Conservation (phyloP, 2,797 vertebrate genomes). For the Clarias fuscus region DNA sequence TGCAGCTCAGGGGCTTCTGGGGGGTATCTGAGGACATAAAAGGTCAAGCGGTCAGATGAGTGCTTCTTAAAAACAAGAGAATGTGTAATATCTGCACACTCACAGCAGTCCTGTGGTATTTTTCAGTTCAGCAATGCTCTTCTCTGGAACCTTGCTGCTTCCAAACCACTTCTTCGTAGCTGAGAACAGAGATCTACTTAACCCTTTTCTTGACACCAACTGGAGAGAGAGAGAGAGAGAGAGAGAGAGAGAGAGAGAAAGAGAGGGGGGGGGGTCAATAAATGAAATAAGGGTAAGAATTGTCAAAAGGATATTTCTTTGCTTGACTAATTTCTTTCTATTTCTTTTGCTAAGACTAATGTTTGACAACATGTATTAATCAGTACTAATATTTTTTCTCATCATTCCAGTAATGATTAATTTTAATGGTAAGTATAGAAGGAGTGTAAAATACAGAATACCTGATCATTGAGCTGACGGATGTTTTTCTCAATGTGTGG, state of each 20-base stretch:
- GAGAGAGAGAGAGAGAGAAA: too few species aligned
- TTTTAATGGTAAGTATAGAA: background rate
- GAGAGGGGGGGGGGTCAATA: too few species aligned
- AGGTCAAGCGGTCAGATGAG: constrained; percentile 25
- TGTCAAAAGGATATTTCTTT: background rate
- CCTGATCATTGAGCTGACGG: constrained; percentile 98
- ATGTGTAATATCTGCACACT: constrained; percentile 64
- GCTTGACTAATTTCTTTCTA: background rate
- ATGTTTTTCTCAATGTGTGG: constrained; percentile 98
- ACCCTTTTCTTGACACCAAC: constrained; percentile 94
- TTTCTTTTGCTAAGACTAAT: background rate
- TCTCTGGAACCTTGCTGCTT: constrained; percentile 94
- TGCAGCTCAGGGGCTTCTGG: constrained; percentile 97
- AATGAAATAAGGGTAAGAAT: background rate
- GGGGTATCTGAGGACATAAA: constrained; percentile 82
- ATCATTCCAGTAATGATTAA: background rate
- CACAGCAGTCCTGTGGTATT: constrained; percentile 91
- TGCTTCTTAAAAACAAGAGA: background rate
- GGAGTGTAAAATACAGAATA: constrained; percentile 53
- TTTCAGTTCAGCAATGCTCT: constrained; percentile 90
- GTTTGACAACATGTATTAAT: background rate
- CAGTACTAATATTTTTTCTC: background rate
- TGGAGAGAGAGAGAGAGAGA: constrained; percentile 59
- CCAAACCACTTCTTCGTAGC: constrained; percentile 99
- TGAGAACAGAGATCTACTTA: constrained; percentile 94